These are phyloP conservation scores for Diadumene lineata DNA, from an alignment of 92 coral and sea anemone genomes.

Conservation along the genomic window DNA sequence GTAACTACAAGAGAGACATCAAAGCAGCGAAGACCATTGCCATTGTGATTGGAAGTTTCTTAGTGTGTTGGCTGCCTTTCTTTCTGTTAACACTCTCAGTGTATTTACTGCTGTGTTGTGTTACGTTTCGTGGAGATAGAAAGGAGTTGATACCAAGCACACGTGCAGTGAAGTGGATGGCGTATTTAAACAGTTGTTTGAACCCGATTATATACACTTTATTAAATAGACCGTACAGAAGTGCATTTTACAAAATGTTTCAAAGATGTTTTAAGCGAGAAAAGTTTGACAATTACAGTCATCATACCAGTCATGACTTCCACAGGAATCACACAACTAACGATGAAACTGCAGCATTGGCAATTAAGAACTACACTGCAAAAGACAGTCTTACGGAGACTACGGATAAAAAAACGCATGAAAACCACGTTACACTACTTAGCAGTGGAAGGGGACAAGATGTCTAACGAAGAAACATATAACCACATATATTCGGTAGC, in stretches of 20 bases:
- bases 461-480: neutral
- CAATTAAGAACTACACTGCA: neutral
- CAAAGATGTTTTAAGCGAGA: conserved; percentile 15
- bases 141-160: conserved; percentile 27
- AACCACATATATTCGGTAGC: neutral
- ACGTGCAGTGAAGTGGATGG: conserved; percentile 81
- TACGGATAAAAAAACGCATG: conserved; percentile 6
- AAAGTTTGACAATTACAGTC: neutral
- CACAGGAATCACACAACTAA: neutral
- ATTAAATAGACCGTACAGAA: conserved; percentile 79
- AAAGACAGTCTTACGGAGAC: neutral
- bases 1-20: conserved; percentile 80
- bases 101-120: conserved; percentile 26
- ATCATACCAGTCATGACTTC: neutral
- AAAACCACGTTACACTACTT: neutral
- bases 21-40: conserved; percentile 97
- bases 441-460: neutral
- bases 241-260: conserved; percentile 69
- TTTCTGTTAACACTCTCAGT: conserved; percentile 35
- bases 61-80: conserved; percentile 88
- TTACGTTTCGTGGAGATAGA: neutral
- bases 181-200: conserved; percentile 81
- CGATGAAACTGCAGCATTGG: neutral
- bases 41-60: conserved; percentile 86
- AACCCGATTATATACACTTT: conserved; percentile 91